Percentiles rank a stretch among this genome's conserved stretches.
Evolutionary conservation across 2,797 vertebrate genomes (phyloP).

Genomic region (Pachyuromys duprasi): DNA sequence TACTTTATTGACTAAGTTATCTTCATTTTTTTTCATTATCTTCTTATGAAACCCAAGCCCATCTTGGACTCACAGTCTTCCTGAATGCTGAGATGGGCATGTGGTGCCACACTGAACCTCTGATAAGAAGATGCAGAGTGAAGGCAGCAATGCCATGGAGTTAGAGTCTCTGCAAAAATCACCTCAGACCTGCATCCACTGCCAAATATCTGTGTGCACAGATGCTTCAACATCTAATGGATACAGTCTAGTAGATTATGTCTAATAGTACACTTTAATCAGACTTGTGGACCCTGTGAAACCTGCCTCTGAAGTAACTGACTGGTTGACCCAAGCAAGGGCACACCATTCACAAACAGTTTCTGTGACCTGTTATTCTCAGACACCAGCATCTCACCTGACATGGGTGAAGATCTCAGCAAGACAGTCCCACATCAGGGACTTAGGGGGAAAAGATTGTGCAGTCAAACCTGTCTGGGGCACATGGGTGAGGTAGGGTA

Average conservation of each 20-base stretch:
- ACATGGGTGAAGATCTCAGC: neutral
- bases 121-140: neutral
- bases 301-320: neutral
- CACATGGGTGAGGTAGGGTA: neutral
- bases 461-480: neutral
- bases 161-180: neutral
- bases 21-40: neutral
- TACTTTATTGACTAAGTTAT: neutral
- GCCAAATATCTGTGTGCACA: neutral
- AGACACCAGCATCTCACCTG: neutral
- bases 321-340: neutral
- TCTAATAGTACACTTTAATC: no score
- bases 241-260: no score
- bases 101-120: no score
- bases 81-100: neutral
- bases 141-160: neutral
- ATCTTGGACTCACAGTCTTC: neutral
- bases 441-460: neutral
- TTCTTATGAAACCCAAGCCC: neutral
- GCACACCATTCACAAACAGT: neutral
- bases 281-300: neutral
- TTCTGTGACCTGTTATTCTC: neutral
- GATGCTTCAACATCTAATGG: neutral
- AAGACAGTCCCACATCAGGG: neutral
- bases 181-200: neutral